These are phyloP conservation scores for Nasonia vitripennis DNA, from an alignment of 1,140 invertebrate genomes.

Conservation along the genomic window DNA sequence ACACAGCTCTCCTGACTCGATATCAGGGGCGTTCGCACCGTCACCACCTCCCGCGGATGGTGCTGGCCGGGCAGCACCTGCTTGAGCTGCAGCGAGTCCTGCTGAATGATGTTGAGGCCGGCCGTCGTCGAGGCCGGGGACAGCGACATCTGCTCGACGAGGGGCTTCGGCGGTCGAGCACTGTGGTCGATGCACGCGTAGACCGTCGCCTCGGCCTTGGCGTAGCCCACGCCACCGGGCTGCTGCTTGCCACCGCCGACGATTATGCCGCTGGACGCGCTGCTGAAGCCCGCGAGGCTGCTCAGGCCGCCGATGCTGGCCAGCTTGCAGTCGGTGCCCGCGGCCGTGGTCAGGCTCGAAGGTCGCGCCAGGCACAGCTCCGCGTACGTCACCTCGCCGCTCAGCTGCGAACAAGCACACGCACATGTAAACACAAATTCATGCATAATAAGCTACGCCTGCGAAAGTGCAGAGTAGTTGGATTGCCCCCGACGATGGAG, in stretches of 20 bases:
- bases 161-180: constrained; percentile 67
- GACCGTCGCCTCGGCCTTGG: constrained; percentile 76
- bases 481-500: neutral
- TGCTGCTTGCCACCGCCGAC: constrained; percentile 67
- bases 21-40: constrained; percentile 87
- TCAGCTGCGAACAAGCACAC: constrained; percentile 60
- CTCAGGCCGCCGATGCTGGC: constrained; percentile 62
- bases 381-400: constrained; percentile 83
- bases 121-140: constrained; percentile 58
- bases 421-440: no score
- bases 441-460: no score
- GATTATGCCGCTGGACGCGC: constrained; percentile 64
- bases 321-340: constrained; percentile 73
- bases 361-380: constrained; percentile 79
- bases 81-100: constrained; percentile 20
- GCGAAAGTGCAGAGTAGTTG: no score
- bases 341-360: constrained; percentile 73
- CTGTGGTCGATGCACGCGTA: constrained; percentile 84
- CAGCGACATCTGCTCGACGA: constrained; percentile 59
- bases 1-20: constrained; percentile 91
- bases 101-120: constrained; percentile 54
- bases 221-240: constrained; percentile 48
- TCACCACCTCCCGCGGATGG: constrained; percentile 83
- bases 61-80: constrained; percentile 57
- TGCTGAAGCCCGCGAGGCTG: constrained; percentile 65